These are phyloP conservation scores for Bibio marci DNA, from an alignment of 2,888 invertebrate species.

Conservation along the genomic window DNA sequence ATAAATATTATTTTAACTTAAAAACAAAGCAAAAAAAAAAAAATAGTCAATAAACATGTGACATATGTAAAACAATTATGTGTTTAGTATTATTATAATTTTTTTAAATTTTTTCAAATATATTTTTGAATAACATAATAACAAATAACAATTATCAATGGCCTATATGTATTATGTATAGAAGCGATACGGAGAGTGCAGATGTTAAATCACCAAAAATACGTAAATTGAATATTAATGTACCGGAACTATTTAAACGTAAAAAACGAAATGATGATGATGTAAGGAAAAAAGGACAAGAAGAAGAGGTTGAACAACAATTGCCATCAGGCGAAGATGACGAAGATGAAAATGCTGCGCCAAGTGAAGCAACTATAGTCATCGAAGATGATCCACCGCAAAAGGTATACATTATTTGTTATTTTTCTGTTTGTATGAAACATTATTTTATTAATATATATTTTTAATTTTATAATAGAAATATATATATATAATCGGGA, in stretches of 20 bases:
- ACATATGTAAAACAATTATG: too few relatives aligned
- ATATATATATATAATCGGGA: background rate
- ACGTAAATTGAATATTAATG: constrained; percentile 17
- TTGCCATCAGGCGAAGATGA: constrained; percentile 7
- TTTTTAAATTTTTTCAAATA: too few relatives aligned
- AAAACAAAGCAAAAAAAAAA: too few relatives aligned
- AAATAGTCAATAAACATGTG: too few relatives aligned
- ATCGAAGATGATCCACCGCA: constrained; percentile 6
- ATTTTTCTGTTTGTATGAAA: background rate
- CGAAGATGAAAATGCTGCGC: constrained; percentile 11
- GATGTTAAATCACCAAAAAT: constrained; percentile 25
- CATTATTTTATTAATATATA: background rate
- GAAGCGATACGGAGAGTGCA: constrained; percentile 52
- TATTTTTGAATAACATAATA: too few relatives aligned
- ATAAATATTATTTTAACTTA: too few relatives aligned
- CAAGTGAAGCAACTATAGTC: constrained; percentile 6
- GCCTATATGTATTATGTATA: too few relatives aligned
- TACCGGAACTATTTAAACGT: constrained; percentile 22
- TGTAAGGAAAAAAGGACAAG: constrained; percentile 9
- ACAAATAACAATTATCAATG: too few relatives aligned
- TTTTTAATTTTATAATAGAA: background rate
- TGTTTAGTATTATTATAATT: too few relatives aligned
- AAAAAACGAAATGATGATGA: constrained; percentile 19
- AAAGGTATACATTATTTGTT: background rate
- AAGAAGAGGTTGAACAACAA: constrained; percentile 8